These are phyloP conservation scores for Harpalus rubripes DNA, from an alignment of 2,888 invertebrate genomes.

Conservation along the genomic window DNA sequence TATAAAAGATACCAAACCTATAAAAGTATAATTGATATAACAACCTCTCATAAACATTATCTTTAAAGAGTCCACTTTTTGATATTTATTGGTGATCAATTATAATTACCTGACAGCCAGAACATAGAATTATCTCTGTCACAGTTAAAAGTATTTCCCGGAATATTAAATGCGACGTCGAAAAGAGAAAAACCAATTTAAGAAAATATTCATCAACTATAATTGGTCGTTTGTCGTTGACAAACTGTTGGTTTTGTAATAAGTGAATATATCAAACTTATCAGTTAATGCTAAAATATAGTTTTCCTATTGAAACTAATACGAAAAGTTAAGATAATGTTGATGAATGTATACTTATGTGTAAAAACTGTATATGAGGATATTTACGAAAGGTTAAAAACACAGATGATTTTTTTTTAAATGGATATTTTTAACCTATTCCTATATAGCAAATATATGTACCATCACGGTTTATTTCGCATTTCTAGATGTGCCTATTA, in stretches of 20 bases:
- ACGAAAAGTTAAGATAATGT: neutral
- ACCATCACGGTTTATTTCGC: too few relatives aligned
- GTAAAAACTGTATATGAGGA: too few relatives aligned
- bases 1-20: conserved; percentile 45
- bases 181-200: conserved; percentile 39
- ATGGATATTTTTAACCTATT: too few relatives aligned
- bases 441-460: too few relatives aligned
- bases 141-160: conserved; percentile 37
- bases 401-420: too few relatives aligned
- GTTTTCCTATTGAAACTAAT: conserved; percentile 5
- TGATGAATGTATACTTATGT: neutral
- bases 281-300: conserved; percentile 4
- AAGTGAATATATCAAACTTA: conserved; percentile 21
- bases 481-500: too few relatives aligned
- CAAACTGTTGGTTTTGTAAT: conserved; percentile 24
- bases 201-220: conserved; percentile 40
- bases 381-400: too few relatives aligned
- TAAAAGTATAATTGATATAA: conserved; percentile 43
- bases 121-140: conserved; percentile 49
- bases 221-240: conserved; percentile 42
- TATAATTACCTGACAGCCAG: conserved; percentile 59
- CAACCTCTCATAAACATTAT: conserved; percentile 38
- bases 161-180: conserved; percentile 15
- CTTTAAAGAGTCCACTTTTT: conserved; percentile 28
- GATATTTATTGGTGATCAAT: conserved; percentile 52